Conservation (phyloP, 92 coral and sea anemone genomes). For the Meandrina meandrites region DNA sequence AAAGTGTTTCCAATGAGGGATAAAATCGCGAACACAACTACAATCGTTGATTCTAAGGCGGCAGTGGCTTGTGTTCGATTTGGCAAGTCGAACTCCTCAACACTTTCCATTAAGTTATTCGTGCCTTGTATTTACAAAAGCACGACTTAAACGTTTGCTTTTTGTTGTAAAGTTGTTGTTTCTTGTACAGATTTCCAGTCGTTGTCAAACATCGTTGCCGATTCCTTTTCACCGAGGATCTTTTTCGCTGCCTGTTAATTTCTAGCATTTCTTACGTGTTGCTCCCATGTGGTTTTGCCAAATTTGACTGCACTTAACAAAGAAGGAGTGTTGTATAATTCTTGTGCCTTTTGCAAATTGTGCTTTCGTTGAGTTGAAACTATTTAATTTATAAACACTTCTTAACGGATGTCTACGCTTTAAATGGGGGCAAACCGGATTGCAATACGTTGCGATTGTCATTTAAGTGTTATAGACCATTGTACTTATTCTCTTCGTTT, state of each 20-base stretch:
- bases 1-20: conserved; percentile 8
- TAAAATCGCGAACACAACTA: neutral
- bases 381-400: neutral
- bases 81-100: neutral
- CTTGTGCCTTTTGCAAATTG: no score
- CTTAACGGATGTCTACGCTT: neutral
- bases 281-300: no score
- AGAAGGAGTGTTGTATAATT: no score
- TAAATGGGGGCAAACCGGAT: neutral
- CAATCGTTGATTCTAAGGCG: neutral
- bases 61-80: neutral
- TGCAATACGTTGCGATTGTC: neutral
- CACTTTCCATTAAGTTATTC: neutral
- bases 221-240: no score
- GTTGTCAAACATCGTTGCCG: no score
- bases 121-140: no score
- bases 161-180: no score
- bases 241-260: no score
- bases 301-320: no score
- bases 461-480: neutral
- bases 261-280: no score
- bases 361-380: neutral
- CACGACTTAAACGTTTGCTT: no score
- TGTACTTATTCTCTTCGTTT: neutral
- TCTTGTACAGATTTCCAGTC: no score